A percentile compares a stretch with the other conserved stretches of the same genome.
Conservation (phyloP, 2,888 invertebrate genomes). For the Zaprionus bogoriensis region DNA sequence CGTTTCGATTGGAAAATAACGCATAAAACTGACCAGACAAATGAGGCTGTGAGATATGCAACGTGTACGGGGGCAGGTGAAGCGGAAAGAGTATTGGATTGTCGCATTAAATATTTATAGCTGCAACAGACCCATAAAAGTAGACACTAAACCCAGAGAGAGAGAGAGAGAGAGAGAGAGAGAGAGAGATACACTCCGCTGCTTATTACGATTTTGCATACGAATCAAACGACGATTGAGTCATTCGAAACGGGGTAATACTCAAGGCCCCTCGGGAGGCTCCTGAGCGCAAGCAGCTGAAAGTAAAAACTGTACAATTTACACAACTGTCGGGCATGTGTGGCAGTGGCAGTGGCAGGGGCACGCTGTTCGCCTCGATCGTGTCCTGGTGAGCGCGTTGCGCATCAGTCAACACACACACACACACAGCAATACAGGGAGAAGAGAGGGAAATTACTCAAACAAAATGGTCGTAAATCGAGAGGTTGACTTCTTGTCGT, state of each 20-base stretch:
- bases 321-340: constrained; percentile 61
- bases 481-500: constrained; percentile 81
- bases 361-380: constrained; percentile 14
- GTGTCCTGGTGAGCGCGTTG: constrained; percentile 34
- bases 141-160: neutral
- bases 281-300: constrained; percentile 59
- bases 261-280: neutral
- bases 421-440: neutral
- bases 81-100: too few species aligned
- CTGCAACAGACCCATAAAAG: constrained; percentile 32
- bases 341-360: constrained; percentile 7
- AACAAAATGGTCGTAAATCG: constrained; percentile 82
- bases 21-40: constrained; percentile 47
- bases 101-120: constrained; percentile 52
- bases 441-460: constrained; percentile 68
- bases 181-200: neutral
- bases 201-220: neutral
- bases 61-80: constrained; percentile 12
- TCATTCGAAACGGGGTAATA: constrained; percentile 5
- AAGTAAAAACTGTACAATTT: constrained; percentile 69
- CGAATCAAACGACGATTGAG: constrained; percentile 18
- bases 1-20: constrained; percentile 44
- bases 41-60: constrained; percentile 62
- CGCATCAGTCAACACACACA: constrained; percentile 52
- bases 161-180: neutral